These are phyloP conservation scores for Syrmaticus mikado DNA, from an alignment of 2,113 vertebrate genomes.

Conservation along the genomic window DNA sequence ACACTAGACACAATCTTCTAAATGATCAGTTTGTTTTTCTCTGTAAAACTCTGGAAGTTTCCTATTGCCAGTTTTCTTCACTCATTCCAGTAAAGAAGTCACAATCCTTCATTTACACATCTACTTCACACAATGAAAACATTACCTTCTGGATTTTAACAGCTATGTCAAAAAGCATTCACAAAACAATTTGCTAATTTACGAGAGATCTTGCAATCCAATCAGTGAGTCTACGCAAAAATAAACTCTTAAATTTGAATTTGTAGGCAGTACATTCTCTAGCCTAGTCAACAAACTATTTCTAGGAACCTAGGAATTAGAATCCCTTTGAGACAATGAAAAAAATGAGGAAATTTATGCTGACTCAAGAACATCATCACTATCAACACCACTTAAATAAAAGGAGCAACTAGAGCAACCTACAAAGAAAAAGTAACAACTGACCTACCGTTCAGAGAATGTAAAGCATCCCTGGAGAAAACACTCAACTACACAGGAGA, in stretches of 20 bases:
- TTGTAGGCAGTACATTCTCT: not conserved
- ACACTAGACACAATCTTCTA: not conserved
- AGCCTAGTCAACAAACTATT: not conserved
- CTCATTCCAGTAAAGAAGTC: not conserved
- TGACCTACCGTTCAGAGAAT: not conserved
- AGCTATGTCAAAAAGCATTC: not conserved
- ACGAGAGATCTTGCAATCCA: not conserved
- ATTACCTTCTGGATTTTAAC: not conserved
- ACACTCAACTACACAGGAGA: not conserved
- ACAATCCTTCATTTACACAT: not conserved
- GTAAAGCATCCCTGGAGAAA: constrained; percentile 42
- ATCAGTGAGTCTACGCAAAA: not conserved
- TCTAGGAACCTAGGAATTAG: not conserved
- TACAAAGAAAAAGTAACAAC: not conserved
- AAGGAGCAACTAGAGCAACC: not conserved
- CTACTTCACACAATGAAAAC: not conserved
- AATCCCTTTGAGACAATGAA: not conserved
- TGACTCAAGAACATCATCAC: not conserved
- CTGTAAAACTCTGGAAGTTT: not conserved
- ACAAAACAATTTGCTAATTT: not conserved
- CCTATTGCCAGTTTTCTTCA: not conserved
- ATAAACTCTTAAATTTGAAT: not conserved
- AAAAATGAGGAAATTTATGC: not conserved
- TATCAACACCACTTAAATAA: not conserved
- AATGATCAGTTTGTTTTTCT: not conserved